These are phyloP conservation scores for Psylliodes chrysocephalus DNA, from an alignment of 2,888 invertebrate genomes.

Conservation along the genomic window DNA sequence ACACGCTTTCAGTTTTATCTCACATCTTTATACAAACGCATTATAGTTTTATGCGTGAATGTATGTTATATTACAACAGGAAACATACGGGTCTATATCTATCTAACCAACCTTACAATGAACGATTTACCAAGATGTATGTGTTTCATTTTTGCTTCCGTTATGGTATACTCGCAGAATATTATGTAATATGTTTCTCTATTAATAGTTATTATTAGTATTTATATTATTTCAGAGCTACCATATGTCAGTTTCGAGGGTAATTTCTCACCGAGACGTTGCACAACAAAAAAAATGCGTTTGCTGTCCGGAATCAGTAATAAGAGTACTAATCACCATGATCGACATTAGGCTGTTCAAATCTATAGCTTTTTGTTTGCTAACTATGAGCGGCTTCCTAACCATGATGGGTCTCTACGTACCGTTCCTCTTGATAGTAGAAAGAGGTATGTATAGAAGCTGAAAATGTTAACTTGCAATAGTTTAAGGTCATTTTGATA, in stretches of 20 bases:
- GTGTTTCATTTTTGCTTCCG: too few species aligned
- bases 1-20: too few species aligned
- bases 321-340: constrained; percentile 58
- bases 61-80: too few species aligned
- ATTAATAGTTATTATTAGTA: too few species aligned
- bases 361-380: constrained; percentile 54
- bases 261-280: constrained; percentile 63
- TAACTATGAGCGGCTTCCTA: constrained; percentile 69
- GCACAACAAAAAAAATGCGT: constrained; percentile 63
- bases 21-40: too few species aligned
- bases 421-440: constrained; percentile 77
- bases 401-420: constrained; percentile 82
- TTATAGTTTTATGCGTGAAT: constrained; percentile 2
- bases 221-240: constrained; percentile 66
- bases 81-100: too few species aligned
- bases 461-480: too few species aligned
- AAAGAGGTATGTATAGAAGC: constrained; percentile 62
- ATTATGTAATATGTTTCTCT: too few species aligned
- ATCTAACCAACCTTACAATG: too few species aligned
- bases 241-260: constrained; percentile 69
- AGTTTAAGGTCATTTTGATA: too few species aligned
- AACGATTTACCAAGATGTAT: too few species aligned
- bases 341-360: constrained; percentile 49
- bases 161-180: too few species aligned
- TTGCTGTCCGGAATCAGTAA: constrained; percentile 58